A percentile compares a stretch with the other conserved stretches of the same genome.
Conservation (phyloP, 2,797 vertebrate genomes). For the Anguilla marmorata region DNA sequence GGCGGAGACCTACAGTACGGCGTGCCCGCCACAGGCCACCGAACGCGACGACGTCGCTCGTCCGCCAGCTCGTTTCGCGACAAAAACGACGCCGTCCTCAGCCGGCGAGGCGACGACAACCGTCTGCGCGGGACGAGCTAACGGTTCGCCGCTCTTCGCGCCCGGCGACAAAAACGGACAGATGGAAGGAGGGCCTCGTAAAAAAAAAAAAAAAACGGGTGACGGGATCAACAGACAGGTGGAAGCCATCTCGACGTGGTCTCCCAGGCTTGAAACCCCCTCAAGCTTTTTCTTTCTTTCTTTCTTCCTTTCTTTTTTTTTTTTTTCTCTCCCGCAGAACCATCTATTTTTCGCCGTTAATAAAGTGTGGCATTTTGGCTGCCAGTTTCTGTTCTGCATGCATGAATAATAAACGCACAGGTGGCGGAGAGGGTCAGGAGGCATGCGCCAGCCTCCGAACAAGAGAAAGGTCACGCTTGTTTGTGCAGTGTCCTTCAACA, state of each 20-base stretch:
- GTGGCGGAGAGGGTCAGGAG: constrained; percentile 69
- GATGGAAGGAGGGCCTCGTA: background rate
- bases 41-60: background rate
- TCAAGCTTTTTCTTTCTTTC: constrained; percentile 19
- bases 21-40: background rate
- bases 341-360: constrained; percentile 52
- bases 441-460: constrained; percentile 59
- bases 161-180: background rate
- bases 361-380: constrained; percentile 79
- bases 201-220: background rate
- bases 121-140: constrained; percentile 2
- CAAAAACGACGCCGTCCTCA: background rate
- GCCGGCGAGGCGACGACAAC: background rate
- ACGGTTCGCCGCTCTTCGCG: background rate
- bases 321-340: constrained; percentile 19
- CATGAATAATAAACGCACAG: constrained; percentile 81
- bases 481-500: constrained; percentile 78
- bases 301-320: background rate
- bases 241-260: background rate
- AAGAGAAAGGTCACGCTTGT: constrained; percentile 78
- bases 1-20: background rate
- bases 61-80: background rate
- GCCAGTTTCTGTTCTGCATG: constrained; percentile 66
- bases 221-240: background rate
- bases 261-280: background rate